phyloP scores from a whole-genome alignment of 1,140 invertebrate species.

The Panagrolaimus sp. region DNA sequence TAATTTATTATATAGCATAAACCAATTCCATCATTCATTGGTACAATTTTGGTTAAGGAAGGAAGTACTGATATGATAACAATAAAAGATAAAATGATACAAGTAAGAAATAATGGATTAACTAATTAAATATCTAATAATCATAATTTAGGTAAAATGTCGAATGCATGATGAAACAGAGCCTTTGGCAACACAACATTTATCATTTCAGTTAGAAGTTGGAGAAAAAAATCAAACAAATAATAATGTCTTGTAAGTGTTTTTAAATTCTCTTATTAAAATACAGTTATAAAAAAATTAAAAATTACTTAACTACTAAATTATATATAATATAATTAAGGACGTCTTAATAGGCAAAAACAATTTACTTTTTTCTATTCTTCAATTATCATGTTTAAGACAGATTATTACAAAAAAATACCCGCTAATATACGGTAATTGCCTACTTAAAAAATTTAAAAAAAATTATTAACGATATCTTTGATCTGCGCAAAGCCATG shows the following conservation, averaged over 20 bases:
- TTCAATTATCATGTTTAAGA: not conserved
- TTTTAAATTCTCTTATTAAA: too few species aligned
- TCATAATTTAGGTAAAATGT: not conserved
- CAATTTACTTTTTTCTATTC: too few species aligned
- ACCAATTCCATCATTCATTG: not conserved
- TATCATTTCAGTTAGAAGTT: slow-evolving; percentile 10
- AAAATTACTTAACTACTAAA: too few species aligned
- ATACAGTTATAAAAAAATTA: too few species aligned
- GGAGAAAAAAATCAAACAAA: not conserved
- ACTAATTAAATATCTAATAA: too few species aligned
- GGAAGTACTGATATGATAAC: slow-evolving; percentile 9
- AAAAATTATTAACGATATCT: not conserved
- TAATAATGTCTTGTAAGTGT: not conserved
- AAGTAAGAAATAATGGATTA: slow-evolving; percentile 1
- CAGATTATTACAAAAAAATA: not conserved
- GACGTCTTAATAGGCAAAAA: too few species aligned
- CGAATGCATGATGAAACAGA: slow-evolving; percentile 10
- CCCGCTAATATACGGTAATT: slow-evolving; percentile 2
- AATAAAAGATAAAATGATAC: slow-evolving; percentile 11
- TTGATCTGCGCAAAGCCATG: not conserved
- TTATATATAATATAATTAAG: too few species aligned
- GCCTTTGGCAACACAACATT: not conserved
- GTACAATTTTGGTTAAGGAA: slow-evolving; percentile 2
- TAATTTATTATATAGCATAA: not conserved
- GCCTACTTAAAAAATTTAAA: not conserved